Conservation (phyloP, 2,797 vertebrate species). For the Myripristis jacobus region DNA sequence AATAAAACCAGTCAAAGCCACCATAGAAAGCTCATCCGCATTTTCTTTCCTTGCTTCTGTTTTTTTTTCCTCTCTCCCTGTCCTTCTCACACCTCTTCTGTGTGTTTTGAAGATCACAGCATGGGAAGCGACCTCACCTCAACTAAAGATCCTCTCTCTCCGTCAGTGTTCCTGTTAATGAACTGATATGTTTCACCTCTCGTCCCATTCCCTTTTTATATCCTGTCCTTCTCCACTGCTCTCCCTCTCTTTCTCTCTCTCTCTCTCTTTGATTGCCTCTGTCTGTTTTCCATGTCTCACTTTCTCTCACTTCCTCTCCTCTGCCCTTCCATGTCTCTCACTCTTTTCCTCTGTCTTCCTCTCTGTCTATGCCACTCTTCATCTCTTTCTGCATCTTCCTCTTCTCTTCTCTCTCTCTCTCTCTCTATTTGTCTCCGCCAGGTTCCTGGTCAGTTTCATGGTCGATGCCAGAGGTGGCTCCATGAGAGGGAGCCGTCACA, state of each 20-base stretch:
- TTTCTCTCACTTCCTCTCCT: background rate
- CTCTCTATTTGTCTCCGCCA: conserved; percentile 62
- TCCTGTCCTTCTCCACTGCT: background rate
- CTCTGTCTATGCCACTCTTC: conserved; percentile 9
- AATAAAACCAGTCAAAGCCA: conserved; percentile 26
- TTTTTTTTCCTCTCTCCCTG: conserved; percentile 21
- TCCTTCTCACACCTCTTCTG: conserved; percentile 50
- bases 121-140: conserved; percentile 72
- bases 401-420: background rate
- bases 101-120: conserved; percentile 75
- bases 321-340: background rate
- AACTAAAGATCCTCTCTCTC: conserved; percentile 54
- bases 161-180: conserved; percentile 36
- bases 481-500: conserved; percentile 98
- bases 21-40: conserved; percentile 60
- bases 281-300: background rate
- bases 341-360: background rate
- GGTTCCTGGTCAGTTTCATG: conserved; percentile 99
- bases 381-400: conserved; percentile 10
- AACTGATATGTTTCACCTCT: conserved; percentile 29
- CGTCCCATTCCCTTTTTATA: conserved; percentile 16
- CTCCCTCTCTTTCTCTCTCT: conserved; percentile 1
- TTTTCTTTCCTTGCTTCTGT: conserved; percentile 10
- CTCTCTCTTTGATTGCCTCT: background rate
- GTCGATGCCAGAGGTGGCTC: conserved; percentile 97